Evolutionary conservation across 2,797 vertebrate species (phyloP).

Genomic region (Mastacembelus armatus): DNA sequence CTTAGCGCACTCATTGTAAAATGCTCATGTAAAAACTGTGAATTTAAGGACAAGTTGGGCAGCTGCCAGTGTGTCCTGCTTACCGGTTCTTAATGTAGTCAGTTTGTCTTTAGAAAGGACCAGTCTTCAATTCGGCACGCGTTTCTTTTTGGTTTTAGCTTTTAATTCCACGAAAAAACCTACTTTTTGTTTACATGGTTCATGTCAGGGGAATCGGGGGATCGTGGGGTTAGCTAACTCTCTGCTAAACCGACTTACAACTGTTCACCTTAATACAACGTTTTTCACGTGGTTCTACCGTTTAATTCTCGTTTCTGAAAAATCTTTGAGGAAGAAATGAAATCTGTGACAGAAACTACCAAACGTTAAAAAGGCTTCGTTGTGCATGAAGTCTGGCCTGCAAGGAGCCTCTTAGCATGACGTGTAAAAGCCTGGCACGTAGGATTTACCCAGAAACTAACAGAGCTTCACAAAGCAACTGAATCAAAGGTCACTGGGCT

Average conservation of each 20-base stretch:
- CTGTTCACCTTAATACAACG: neutral
- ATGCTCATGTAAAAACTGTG: fast-evolving
- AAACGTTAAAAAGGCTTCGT: neutral
- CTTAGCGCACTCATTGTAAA: fast-evolving
- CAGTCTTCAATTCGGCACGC: neutral
- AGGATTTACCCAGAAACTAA: neutral
- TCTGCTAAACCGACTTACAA: neutral
- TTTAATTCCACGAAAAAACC: neutral
- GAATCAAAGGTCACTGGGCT: no score
- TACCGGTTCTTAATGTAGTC: fast-evolving
- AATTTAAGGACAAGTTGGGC: neutral
- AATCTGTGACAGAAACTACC: no score
- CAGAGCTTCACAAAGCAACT: no score
- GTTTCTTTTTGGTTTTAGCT: fast-evolving
- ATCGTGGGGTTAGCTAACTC: neutral
- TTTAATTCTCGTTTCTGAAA: fast-evolving
- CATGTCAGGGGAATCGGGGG: no score
- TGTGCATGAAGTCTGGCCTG: conserved; percentile 17
- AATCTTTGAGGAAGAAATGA: no score
- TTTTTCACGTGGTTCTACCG: fast-evolving
- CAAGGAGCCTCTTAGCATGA: conserved; percentile 36
- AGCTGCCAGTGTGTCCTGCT: fast-evolving
- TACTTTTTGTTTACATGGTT: neutral
- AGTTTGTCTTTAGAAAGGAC: fast-evolving
- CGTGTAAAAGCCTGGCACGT: conserved; percentile 43